Conservation (phyloP, 2,113 vertebrate genomes). For the Microtus montanus region DNA sequence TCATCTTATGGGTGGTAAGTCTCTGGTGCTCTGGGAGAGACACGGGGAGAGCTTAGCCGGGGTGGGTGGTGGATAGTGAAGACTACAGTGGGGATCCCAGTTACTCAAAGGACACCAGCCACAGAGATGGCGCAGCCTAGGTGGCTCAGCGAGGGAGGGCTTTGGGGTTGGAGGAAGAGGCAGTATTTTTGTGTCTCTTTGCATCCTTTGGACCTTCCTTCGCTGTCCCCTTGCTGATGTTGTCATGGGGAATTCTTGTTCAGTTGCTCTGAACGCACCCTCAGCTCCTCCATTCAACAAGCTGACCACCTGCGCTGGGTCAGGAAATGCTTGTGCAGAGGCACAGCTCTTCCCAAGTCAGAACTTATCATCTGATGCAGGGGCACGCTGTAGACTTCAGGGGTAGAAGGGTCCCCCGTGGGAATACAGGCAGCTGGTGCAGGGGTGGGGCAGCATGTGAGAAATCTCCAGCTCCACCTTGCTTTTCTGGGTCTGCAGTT, state of each 20-base stretch:
- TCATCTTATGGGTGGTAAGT: constrained; percentile 93
- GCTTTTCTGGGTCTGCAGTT: constrained; percentile 83
- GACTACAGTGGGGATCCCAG: not conserved
- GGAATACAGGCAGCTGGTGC: not conserved
- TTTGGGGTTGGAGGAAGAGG: not conserved
- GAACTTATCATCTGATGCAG: not conserved
- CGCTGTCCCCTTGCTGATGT: not conserved
- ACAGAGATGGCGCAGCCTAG: not conserved
- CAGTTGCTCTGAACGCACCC: rapidly evolving
- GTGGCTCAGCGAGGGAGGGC: not conserved
- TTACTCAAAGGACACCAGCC: not conserved
- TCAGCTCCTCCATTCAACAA: not conserved
- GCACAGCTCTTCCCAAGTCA: not conserved
- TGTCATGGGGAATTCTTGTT: not conserved
- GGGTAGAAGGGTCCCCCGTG: not conserved
- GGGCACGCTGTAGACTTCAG: not conserved
- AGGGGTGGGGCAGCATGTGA: not conserved
- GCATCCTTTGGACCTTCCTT: not conserved
- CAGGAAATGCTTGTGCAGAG: not conserved
- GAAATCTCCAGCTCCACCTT: not conserved
- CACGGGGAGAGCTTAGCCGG: not conserved
- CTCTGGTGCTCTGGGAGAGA: rapidly evolving
- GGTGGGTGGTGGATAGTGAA: rapidly evolving
- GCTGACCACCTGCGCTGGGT: too few relatives aligned
- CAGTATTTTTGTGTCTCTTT: not conserved